A percentile compares a stretch with the other conserved stretches of the same genome.
Conservation (phyloP, 1,140 invertebrate species). For the Chlorops oryzae region DNA sequence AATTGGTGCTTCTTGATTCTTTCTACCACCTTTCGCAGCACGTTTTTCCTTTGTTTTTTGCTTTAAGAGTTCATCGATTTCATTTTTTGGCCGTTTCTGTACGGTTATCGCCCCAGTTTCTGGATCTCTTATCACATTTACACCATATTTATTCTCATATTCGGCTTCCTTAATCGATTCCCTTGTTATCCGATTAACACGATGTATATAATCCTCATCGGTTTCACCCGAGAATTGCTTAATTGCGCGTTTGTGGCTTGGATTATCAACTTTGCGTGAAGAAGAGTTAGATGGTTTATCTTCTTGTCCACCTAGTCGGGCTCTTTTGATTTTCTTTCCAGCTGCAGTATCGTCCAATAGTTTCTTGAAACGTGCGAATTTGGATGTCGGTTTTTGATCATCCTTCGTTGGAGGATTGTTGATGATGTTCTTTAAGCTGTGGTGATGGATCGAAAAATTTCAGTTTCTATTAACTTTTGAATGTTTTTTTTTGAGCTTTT, state of each 20-base stretch:
- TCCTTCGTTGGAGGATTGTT: conserved; percentile 40
- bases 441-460: background rate
- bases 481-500: background rate
- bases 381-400: conserved; percentile 36
- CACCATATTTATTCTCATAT: conserved; percentile 54
- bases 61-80: conserved; percentile 50
- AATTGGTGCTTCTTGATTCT: conserved; percentile 14
- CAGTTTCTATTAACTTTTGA: background rate
- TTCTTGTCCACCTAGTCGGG: conserved; percentile 24
- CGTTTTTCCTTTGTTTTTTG: conserved; percentile 41
- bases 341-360: conserved; percentile 31
- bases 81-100: conserved; percentile 48
- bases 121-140: conserved; percentile 50
- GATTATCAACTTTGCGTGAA: conserved; percentile 10
- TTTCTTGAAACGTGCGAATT: conserved; percentile 36
- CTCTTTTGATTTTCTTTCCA: conserved; percentile 32
- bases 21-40: conserved; percentile 27
- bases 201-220: conserved; percentile 47
- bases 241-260: conserved; percentile 23
- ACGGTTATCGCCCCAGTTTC: conserved; percentile 50
- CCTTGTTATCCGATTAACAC: conserved; percentile 51
- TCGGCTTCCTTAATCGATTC: conserved; percentile 51
- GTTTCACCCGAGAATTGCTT: conserved; percentile 50
- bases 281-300: conserved; percentile 22
- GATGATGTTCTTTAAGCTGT: conserved; percentile 37